Conservation (phyloP, 2,797 vertebrate species). For the Thripadectes ignobilis region DNA sequence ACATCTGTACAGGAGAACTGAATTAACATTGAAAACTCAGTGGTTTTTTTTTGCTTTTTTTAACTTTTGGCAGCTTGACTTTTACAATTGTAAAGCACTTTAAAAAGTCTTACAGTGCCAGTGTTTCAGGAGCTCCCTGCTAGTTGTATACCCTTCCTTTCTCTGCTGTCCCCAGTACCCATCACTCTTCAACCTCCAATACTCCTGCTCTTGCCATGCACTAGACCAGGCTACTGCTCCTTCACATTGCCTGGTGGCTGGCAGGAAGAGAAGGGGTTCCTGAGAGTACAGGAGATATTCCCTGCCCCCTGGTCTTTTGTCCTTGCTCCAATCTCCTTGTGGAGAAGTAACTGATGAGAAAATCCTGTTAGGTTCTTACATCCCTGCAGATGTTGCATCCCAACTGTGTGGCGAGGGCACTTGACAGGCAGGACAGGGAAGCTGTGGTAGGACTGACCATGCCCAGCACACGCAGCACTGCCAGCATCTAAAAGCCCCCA, state of each 20-base stretch:
- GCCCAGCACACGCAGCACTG: background rate
- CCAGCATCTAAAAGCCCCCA: rapidly evolving
- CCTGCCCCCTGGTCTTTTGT: background rate
- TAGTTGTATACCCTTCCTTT: background rate
- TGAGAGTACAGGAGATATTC: background rate
- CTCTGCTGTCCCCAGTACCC: background rate
- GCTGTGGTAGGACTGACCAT: background rate
- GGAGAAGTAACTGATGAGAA: background rate
- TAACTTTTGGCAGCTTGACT: background rate
- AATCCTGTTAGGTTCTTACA: background rate
- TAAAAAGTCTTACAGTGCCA: background rate
- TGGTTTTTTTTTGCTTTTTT: background rate
- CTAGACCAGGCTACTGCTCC: background rate
- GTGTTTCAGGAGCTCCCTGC: background rate
- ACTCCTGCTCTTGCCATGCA: background rate
- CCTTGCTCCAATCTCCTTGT: background rate
- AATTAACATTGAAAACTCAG: slow-evolving; percentile 8
- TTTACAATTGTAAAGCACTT: background rate
- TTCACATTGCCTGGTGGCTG: background rate
- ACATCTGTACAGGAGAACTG: slow-evolving; percentile 35
- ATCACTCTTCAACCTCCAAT: background rate
- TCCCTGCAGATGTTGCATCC: background rate
- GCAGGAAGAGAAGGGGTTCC: background rate
- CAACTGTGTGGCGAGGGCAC: background rate
- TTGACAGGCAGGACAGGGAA: background rate